Percentiles rank a stretch among this genome's conserved stretches.
Conservation (phyloP, 2,888 invertebrate genomes). For the Acanthopleura granulata region DNA sequence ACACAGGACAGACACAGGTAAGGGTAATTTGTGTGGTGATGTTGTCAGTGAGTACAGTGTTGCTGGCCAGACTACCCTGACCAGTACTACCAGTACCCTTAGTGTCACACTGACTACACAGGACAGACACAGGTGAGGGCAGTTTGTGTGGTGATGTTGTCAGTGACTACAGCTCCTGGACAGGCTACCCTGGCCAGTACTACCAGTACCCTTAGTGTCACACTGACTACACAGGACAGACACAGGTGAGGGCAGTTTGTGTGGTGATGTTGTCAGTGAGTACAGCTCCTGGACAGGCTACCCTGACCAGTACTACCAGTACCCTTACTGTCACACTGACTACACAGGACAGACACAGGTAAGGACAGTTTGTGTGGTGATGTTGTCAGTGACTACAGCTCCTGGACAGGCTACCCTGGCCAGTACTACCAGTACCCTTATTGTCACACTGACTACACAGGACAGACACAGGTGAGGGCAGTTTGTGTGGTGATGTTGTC, state of each 20-base stretch:
- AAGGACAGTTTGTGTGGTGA: too few relatives aligned
- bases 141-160: too few relatives aligned
- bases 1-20: too few relatives aligned
- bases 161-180: conserved; percentile 38
- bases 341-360: too few relatives aligned
- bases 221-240: too few relatives aligned
- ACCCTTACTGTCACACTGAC: neutral
- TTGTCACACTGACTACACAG: neutral
- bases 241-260: too few relatives aligned
- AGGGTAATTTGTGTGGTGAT: too few relatives aligned
- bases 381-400: conserved; percentile 32
- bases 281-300: conserved; percentile 47
- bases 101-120: neutral
- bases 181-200: conserved; percentile 45
- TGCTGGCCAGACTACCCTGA: conserved; percentile 48
- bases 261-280: conserved; percentile 16
- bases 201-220: conserved; percentile 31
- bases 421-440: conserved; percentile 40
- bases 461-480: too few relatives aligned
- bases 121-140: too few relatives aligned
- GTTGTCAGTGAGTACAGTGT: too few relatives aligned
- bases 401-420: conserved; percentile 45
- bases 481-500: too few relatives aligned
- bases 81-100: conserved; percentile 40
- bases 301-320: conserved; percentile 44